phyloP scores from a whole-genome alignment of 2,113 vertebrate genomes.

The Oncorhynchus keta region DNA sequence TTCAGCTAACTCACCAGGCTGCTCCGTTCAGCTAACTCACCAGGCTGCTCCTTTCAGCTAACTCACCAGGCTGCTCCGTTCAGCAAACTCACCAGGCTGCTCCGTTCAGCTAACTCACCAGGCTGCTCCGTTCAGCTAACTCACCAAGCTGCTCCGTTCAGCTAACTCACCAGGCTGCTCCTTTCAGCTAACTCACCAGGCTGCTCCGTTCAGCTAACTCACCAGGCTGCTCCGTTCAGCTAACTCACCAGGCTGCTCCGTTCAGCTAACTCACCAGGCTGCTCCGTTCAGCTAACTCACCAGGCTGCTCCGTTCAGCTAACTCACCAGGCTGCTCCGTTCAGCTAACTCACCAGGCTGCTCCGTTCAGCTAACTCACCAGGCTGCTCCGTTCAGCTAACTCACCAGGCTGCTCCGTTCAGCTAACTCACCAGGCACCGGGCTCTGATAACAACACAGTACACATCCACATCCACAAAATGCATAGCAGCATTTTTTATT shows the following conservation, averaged over 20 bases:
- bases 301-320: background rate
- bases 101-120: no score
- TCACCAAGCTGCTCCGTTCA: background rate
- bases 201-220: no score
- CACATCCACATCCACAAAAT: background rate
- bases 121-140: no score
- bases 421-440: slow-evolving; percentile 2
- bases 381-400: background rate
- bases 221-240: no score
- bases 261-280: no score
- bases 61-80: background rate
- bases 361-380: background rate
- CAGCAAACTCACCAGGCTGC: no score
- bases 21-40: no score
- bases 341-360: slow-evolving; percentile 1
- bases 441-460: slow-evolving; percentile 2
- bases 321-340: background rate
- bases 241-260: no score
- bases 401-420: background rate
- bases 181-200: no score
- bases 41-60: no score
- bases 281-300: slow-evolving; percentile 2
- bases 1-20: no score
- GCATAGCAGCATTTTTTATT: background rate
- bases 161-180: background rate